Conservation (phyloP, 2,888 invertebrate genomes). For the Petrolisthes cinctipes region DNA sequence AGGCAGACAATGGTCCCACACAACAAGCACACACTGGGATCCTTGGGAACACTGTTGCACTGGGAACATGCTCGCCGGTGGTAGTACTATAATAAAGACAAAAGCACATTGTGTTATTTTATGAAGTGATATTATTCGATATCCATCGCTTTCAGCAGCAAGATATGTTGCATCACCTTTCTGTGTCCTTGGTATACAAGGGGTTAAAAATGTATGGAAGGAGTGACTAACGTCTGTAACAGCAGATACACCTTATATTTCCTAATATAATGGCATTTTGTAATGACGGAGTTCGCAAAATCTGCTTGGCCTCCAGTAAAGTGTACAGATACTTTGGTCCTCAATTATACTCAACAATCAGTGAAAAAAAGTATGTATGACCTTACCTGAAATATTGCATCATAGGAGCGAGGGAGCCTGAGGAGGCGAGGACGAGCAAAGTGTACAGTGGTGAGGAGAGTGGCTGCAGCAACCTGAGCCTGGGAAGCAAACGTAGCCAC, state of each 20-base stretch:
- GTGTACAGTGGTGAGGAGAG: constrained; percentile 52
- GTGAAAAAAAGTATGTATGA: neutral
- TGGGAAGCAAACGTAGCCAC: constrained; percentile 54
- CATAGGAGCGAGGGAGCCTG: constrained; percentile 89
- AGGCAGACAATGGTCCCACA: constrained; percentile 94
- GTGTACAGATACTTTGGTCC: neutral
- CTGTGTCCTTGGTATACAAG: too few species aligned
- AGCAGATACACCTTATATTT: neutral
- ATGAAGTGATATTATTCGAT: too few species aligned
- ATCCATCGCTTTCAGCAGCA: too few species aligned
- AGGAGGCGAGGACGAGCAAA: constrained; percentile 89
- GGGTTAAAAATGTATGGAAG: too few species aligned
- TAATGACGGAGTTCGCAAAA: too few species aligned
- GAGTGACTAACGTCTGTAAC: too few species aligned
- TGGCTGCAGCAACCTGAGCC: constrained; percentile 46
- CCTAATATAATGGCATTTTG: neutral
- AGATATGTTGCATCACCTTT: too few species aligned
- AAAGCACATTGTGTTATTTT: neutral
- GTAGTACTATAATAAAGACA: constrained; percentile 79
- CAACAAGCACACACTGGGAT: constrained; percentile 91
- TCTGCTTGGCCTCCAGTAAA: too few species aligned
- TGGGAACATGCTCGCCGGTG: constrained; percentile 89
- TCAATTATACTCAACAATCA: neutral
- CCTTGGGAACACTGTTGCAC: constrained; percentile 90
- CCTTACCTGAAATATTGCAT: constrained; percentile 84